These are phyloP conservation scores for Drosophila malerkotliana DNA, from an alignment of 1,140 invertebrate genomes.

Conservation along the genomic window DNA sequence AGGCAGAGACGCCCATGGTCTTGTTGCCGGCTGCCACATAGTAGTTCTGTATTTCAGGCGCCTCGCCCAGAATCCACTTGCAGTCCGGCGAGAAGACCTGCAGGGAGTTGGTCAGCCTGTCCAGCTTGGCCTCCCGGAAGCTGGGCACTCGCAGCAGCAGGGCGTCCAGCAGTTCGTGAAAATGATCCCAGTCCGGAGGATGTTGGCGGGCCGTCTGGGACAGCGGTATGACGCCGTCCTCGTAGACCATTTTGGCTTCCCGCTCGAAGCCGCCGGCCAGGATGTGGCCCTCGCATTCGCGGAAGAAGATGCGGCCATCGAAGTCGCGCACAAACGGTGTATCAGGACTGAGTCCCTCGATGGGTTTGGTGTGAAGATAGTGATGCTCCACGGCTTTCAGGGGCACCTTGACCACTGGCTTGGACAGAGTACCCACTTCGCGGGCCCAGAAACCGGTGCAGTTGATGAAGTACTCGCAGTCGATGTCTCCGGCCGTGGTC, in stretches of 20 bases:
- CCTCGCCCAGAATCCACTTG: conserved; percentile 96
- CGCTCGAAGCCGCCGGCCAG: conserved; percentile 94
- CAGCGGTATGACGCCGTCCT: conserved; percentile 88
- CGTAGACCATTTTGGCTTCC: conserved; percentile 94
- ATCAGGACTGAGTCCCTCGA: conserved; percentile 88
- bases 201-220: conserved; percentile 86
- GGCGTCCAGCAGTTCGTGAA: conserved; percentile 94
- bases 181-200: conserved; percentile 97
- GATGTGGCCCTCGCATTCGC: conserved; percentile 91
- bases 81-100: conserved; percentile 98
- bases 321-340: conserved; percentile 95
- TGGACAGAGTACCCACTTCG: conserved; percentile 91
- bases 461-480: conserved; percentile 96
- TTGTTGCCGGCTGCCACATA: conserved; percentile 98
- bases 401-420: conserved; percentile 94
- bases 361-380: conserved; percentile 94
- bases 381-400: conserved; percentile 97
- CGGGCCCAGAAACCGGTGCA: conserved; percentile 86
- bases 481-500: conserved; percentile 90
- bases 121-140: conserved; percentile 89
- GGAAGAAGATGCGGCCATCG: conserved; percentile 94
- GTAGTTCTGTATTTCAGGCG: conserved; percentile 97
- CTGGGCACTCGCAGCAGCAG: conserved; percentile 93
- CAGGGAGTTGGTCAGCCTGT: conserved; percentile 93
- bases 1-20: conserved; percentile 95